Evolutionary conservation across 2,797 vertebrate genomes (phyloP).

Genomic region (Sebastes hubbsi): DNA sequence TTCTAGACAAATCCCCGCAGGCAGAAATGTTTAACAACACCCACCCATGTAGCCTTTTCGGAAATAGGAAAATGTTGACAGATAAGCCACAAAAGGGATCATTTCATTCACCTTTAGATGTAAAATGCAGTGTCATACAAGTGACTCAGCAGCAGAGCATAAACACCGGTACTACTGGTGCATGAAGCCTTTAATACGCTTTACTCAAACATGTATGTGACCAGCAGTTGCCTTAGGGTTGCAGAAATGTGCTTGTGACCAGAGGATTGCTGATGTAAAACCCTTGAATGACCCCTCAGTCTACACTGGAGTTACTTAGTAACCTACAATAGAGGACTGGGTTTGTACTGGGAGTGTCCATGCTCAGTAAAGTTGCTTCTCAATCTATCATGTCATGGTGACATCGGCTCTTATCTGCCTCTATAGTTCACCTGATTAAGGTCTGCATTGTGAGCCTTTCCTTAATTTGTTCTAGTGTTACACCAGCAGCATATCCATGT

Average conservation of each 20-base stretch:
- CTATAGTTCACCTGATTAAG: neutral
- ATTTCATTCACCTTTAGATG: neutral
- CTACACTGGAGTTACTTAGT: neutral
- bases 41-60: neutral
- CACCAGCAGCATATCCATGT: neutral
- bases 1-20: neutral
- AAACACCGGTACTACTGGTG: slow-evolving; percentile 17
- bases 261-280: slow-evolving; percentile 41
- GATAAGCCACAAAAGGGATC: neutral
- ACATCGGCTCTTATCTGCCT: neutral
- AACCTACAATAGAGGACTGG: slow-evolving; percentile 16
- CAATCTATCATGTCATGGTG: neutral
- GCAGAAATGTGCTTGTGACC: slow-evolving; percentile 56
- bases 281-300: slow-evolving; percentile 12
- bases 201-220: slow-evolving; percentile 48
- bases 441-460: neutral
- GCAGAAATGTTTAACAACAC: neutral
- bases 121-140: slow-evolving; percentile 19
- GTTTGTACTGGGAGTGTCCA: neutral
- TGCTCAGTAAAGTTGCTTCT: neutral
- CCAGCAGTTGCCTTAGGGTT: slow-evolving; percentile 25
- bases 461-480: neutral
- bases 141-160: slow-evolving; percentile 39
- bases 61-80: neutral
- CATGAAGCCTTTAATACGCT: slow-evolving; percentile 52